phyloP scores from a whole-genome alignment of 2,797 vertebrate species.

The Periparus ater region DNA sequence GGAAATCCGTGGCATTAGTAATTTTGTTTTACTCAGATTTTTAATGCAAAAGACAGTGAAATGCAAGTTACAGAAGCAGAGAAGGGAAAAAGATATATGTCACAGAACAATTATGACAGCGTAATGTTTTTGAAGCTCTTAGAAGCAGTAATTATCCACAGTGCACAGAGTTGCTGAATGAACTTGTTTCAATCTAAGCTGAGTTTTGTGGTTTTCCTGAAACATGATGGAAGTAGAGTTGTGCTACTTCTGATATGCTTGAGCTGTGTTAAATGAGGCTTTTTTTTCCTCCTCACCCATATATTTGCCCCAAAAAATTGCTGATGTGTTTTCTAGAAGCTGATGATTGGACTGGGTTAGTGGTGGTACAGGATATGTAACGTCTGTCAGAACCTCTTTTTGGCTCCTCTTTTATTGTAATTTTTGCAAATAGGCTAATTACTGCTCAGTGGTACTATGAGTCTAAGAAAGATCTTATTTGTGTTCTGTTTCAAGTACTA shows the following conservation, averaged over 20 bases:
- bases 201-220: neutral
- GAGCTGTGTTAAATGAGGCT: neutral
- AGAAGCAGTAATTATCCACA: neutral
- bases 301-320: neutral
- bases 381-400: neutral
- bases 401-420: neutral
- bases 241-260: neutral
- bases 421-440: neutral
- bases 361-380: neutral
- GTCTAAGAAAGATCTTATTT: neutral
- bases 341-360: neutral
- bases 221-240: neutral
- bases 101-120: neutral
- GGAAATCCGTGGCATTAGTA: neutral
- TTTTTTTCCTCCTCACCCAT: neutral
- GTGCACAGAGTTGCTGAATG: neutral
- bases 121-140: neutral
- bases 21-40: constrained; percentile 72
- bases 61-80: constrained; percentile 83
- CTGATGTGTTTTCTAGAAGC: neutral
- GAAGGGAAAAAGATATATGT: constrained; percentile 82
- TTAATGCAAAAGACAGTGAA: constrained; percentile 87
- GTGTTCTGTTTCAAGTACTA: neutral
- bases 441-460: neutral
- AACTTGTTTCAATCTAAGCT: neutral